Evolutionary conservation across 2,888 invertebrate species (phyloP), one percentile per base, ranked within the genome.

Genomic region (Acanthococcus lagerstroemiae): DNA sequence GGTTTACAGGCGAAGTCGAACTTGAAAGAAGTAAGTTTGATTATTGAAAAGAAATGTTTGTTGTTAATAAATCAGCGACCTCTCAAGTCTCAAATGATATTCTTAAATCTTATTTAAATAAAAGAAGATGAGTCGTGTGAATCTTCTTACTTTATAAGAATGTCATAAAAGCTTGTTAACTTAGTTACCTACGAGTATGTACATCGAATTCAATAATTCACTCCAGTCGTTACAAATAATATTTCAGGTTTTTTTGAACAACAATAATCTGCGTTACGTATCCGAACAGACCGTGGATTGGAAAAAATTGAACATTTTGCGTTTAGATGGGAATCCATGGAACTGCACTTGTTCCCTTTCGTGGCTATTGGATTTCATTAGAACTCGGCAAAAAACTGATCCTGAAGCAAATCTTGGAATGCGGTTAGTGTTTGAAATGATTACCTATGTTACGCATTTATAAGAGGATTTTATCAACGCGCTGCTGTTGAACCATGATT

Each of bases 311-410:
- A 52, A 68, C 1, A 79, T 78, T 1, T 77, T 81, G 0, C 78
- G 84, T 73, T 73, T 83, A 3, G 83, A 83, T 76, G 77, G 76
- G 69, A 85, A 85, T 74, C 84, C 83, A 1, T 83, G 84, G 80
- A 75, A 78, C 68, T 85, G 85, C 72, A 74, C 78, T 68, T 85
- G 85, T 71, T 76, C 79, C 44, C 73, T 83, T 71, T 81, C 83
- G 71, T 83, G 83, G 81, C 73, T 84, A 70, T 60, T 68, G 15
- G 27, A 44, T 30, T 68, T 66, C 12, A 52, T 67, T 17, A 58
- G 58, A 17, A 3, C 60, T 1, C 25, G 63, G 4, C 52, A 63
- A 24, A 22, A 24, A 17, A n/a, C 4, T n/a, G 24, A 63, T 24
- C 63, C 63, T 2, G 63, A 63, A 17, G 44, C 63, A 3, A 63